Conservation (phyloP, 2,113 vertebrate genomes). For the Cyprinodon variegatus region DNA sequence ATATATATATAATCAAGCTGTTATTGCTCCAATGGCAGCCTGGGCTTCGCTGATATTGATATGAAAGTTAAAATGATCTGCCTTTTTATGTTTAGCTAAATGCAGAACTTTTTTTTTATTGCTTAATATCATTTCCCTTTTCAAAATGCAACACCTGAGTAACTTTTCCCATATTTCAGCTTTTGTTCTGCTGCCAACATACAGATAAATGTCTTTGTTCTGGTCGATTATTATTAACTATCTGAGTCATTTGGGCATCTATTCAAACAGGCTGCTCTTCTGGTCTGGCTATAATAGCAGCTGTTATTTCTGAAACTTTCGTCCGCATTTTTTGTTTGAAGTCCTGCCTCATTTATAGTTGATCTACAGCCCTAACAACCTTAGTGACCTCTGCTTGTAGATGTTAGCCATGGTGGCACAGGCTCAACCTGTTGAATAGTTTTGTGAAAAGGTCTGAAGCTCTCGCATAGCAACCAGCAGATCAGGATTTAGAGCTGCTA, state of each 20-base stretch:
- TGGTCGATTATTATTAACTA: neutral
- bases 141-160: neutral
- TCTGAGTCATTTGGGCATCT: neutral
- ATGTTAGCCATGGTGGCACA: conserved; percentile 24
- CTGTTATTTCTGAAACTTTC: neutral
- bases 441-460: conserved; percentile 54
- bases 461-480: conserved; percentile 53
- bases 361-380: neutral
- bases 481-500: conserved; percentile 54
- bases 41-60: too few species aligned
- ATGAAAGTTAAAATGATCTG: too few species aligned
- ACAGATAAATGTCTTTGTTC: neutral
- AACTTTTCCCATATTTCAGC: neutral
- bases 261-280: neutral
- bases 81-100: neutral
- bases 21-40: too few species aligned
- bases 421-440: conserved; percentile 49
- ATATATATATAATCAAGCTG: too few species aligned
- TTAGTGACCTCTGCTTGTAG: conserved; percentile 1
- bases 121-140: neutral
- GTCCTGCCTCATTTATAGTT: neutral
- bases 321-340: neutral
- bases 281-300: neutral
- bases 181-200: neutral
- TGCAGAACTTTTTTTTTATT: neutral